These are phyloP conservation scores for Apamea epomidion DNA, from an alignment of 2,888 invertebrate genomes.

Conservation along the genomic window DNA sequence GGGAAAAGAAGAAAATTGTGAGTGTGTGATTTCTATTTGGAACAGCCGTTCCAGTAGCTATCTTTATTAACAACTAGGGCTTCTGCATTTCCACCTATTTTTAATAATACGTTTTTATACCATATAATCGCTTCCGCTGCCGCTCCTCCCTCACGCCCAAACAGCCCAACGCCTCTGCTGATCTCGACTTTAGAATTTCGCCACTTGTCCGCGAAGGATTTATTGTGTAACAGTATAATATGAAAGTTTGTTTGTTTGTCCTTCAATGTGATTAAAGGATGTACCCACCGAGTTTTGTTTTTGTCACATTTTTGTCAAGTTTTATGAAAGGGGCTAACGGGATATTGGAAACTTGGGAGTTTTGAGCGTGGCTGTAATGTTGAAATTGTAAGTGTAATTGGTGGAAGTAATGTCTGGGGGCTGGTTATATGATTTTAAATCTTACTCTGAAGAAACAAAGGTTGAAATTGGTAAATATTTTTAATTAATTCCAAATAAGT, in stretches of 20 bases:
- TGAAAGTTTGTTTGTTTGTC: slow-evolving; percentile 67
- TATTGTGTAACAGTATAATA: slow-evolving; percentile 68
- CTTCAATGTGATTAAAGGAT: slow-evolving; percentile 65
- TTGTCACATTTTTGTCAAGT: slow-evolving; percentile 54
- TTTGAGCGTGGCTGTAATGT: slow-evolving; percentile 15
- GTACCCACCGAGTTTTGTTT: slow-evolving; percentile 48
- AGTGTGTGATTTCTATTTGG: not conserved
- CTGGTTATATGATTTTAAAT: slow-evolving; percentile 3
- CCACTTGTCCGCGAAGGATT: slow-evolving; percentile 70
- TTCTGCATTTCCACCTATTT: not conserved
- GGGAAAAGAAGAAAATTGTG: not conserved
- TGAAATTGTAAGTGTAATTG: slow-evolving; percentile 38
- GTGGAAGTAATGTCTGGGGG: slow-evolving; percentile 29
- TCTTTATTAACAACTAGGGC: not conserved
- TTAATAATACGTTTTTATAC: not conserved
- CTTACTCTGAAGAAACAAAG: not conserved
- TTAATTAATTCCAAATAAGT: not conserved
- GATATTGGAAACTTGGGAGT: slow-evolving; percentile 37
- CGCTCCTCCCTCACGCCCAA: slow-evolving; percentile 26
- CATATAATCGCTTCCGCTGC: slow-evolving; percentile 26
- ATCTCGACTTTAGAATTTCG: slow-evolving; percentile 70
- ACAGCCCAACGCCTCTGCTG: slow-evolving; percentile 62
- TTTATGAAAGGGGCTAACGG: slow-evolving; percentile 53
- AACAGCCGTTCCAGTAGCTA: not conserved
- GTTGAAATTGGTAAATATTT: not conserved